Conservation (phyloP, 1,140 invertebrate genomes). For the Tetramorium simillimum region DNA sequence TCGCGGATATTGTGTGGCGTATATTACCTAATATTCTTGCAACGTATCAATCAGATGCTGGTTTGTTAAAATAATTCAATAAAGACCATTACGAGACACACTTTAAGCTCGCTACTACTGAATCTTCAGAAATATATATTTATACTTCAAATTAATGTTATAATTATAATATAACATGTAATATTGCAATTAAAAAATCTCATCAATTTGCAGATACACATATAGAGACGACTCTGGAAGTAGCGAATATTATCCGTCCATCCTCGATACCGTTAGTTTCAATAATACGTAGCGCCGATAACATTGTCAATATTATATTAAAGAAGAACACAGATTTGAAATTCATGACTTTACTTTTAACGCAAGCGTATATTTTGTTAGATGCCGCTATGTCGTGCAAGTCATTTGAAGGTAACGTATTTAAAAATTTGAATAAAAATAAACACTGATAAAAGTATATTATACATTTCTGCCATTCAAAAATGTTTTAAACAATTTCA, state of each 20-base stretch:
- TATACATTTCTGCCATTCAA: neutral
- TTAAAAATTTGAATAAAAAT: slow-evolving; percentile 11
- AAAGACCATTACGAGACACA: neutral
- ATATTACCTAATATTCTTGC: slow-evolving; percentile 64
- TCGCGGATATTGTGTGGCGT: slow-evolving; percentile 66
- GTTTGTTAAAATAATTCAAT: slow-evolving; percentile 34
- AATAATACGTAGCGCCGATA: slow-evolving; percentile 49
- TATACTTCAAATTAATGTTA: neutral
- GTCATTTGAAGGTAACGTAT: slow-evolving; percentile 4
- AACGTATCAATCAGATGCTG: slow-evolving; percentile 18
- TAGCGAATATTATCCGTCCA: slow-evolving; percentile 58
- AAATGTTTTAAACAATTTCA: neutral
- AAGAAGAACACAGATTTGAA: slow-evolving; percentile 32
- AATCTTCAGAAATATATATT: slow-evolving; percentile 4
- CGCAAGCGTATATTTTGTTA: slow-evolving; percentile 58
- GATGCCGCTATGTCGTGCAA: slow-evolving; percentile 35
- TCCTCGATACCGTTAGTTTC: slow-evolving; percentile 4
- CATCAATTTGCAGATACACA: slow-evolving; percentile 50
- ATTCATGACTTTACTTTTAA: slow-evolving; percentile 56
- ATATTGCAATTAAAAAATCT: neutral
- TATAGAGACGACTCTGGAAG: slow-evolving; percentile 62
- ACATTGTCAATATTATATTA: slow-evolving; percentile 57
- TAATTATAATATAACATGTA: neutral
- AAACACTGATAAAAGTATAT: neutral
- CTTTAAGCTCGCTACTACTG: neutral